These are phyloP conservation scores for Leptodactylus fuscus DNA, from an alignment of 2,113 vertebrate genomes.

Conservation along the genomic window DNA sequence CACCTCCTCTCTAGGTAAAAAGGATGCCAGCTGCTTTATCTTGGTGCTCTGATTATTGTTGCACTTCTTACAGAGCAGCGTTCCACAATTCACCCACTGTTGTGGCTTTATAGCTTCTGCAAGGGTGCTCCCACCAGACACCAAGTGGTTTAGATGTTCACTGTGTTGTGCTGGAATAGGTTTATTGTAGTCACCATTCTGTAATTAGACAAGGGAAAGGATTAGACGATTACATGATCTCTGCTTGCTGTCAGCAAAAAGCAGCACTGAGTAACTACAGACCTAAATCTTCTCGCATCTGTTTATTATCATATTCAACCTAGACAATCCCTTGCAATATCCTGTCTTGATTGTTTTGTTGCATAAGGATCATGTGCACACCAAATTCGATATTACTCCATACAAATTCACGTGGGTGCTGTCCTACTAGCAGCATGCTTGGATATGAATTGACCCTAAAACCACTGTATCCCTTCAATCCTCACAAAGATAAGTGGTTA, in stretches of 20 bases:
- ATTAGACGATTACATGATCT: background rate
- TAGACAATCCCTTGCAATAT: too few species aligned
- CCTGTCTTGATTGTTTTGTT: too few species aligned
- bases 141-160: conserved; percentile 93
- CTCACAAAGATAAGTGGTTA: too few species aligned
- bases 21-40: conserved; percentile 94
- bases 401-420: too few species aligned
- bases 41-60: conserved; percentile 91
- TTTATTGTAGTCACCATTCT: conserved; percentile 99
- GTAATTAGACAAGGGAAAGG: conserved; percentile 26
- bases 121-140: conserved; percentile 74
- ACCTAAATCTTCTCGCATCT: too few species aligned
- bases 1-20: conserved; percentile 90
- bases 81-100: conserved; percentile 95
- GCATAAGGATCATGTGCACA: too few species aligned
- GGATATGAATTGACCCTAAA: too few species aligned
- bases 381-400: too few species aligned
- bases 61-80: conserved; percentile 92
- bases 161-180: conserved; percentile 95
- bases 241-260: background rate
- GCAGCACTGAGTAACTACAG: too few species aligned
- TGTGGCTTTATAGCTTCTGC: conserved; percentile 74
- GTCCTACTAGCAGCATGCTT: too few species aligned
- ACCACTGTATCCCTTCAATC: too few species aligned
- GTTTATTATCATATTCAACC: too few species aligned